A percentile compares a stretch with the other conserved stretches of the same genome.
These are phyloP conservation scores for Micropterix aruncella DNA, from an alignment of 2,888 invertebrate species.

Conservation along the genomic window DNA sequence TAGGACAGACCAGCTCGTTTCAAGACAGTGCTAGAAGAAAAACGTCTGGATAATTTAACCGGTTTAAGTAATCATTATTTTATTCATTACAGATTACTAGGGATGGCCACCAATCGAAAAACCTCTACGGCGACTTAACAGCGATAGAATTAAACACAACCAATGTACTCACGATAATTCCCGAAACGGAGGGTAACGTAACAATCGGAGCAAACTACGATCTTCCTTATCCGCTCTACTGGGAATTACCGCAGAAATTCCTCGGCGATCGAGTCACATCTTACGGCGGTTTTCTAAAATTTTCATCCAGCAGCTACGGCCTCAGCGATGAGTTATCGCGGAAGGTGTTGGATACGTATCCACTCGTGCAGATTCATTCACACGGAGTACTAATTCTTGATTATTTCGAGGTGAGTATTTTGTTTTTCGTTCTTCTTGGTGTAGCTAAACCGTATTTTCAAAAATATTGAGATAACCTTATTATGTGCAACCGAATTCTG, in stretches of 20 bases:
- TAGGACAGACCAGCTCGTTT: no score
- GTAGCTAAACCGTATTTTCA: no score
- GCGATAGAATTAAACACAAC: constrained; percentile 37
- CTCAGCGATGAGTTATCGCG: constrained; percentile 39
- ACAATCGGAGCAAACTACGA: constrained; percentile 35
- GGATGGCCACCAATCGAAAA: constrained; percentile 20
- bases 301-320: constrained; percentile 56
- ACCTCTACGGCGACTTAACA: constrained; percentile 22
- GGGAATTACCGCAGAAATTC: constrained; percentile 67
- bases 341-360: constrained; percentile 46
- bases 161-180: constrained; percentile 47
- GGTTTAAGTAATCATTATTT: neutral
- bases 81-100: constrained; percentile 16
- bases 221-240: constrained; percentile 53
- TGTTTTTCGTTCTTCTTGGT: no score
- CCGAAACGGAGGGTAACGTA: constrained; percentile 40
- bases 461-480: no score
- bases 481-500: no score
- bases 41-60: no score
- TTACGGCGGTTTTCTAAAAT: constrained; percentile 80
- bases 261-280: constrained; percentile 79
- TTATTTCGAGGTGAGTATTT: constrained; percentile 40
- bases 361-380: constrained; percentile 71
- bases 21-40: no score
- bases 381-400: constrained; percentile 60